These are phyloP conservation scores for Caenorhabditis inopinata DNA, from an alignment of 1,140 invertebrate species.

Conservation along the genomic window DNA sequence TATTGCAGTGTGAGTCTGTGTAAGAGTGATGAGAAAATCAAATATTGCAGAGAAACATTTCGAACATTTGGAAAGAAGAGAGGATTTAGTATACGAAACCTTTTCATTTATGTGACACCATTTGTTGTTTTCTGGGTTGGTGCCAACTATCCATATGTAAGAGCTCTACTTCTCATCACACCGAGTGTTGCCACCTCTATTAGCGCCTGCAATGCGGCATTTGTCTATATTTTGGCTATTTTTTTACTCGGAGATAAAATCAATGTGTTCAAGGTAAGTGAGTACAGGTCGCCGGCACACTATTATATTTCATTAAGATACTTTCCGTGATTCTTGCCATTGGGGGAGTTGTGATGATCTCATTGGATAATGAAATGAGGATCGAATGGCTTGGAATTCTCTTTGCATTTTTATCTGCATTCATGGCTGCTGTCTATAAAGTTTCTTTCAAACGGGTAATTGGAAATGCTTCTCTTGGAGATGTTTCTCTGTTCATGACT, in stretches of 20 bases:
- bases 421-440: slow-evolving; percentile 61
- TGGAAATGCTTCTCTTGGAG: slow-evolving; percentile 59
- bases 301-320: slow-evolving; percentile 47
- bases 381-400: slow-evolving; percentile 52
- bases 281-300: too few species aligned
- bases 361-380: slow-evolving; percentile 50
- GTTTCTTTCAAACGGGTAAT: slow-evolving; percentile 53
- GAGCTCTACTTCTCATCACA: slow-evolving; percentile 55
- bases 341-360: slow-evolving; percentile 60
- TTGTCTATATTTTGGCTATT: slow-evolving; percentile 59
- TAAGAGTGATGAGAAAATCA: too few species aligned
- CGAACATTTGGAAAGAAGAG: slow-evolving; percentile 33
- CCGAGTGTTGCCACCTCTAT: slow-evolving; percentile 58
- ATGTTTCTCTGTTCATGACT: slow-evolving; percentile 65
- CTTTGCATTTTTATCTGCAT: slow-evolving; percentile 55
- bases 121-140: slow-evolving; percentile 61
- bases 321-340: slow-evolving; percentile 57
- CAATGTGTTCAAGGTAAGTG: slow-evolving; percentile 9
- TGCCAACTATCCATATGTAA: slow-evolving; percentile 59
- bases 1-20: too few species aligned
- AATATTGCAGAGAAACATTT: slow-evolving; percentile 15
- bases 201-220: slow-evolving; percentile 59
- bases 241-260: slow-evolving; percentile 41
- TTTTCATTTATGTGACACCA: slow-evolving; percentile 51
- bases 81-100: slow-evolving; percentile 33